These are phyloP conservation scores for Phasianus colchicus DNA, from an alignment of 2,113 vertebrate species.

Conservation along the genomic window DNA sequence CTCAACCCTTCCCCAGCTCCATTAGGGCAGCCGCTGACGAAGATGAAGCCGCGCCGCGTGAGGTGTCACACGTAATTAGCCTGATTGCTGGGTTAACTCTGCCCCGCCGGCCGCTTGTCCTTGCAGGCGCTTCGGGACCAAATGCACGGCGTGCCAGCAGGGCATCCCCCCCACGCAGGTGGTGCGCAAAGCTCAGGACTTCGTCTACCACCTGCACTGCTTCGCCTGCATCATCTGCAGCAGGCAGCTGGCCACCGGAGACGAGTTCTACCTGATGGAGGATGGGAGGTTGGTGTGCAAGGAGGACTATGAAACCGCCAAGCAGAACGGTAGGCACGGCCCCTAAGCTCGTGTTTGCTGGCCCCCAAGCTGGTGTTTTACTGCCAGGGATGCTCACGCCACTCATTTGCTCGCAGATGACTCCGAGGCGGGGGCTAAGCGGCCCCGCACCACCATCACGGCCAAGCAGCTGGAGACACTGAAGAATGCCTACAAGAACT, in stretches of 20 bases:
- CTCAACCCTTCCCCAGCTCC: conserved; percentile 78
- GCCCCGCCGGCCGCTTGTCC: conserved; percentile 14
- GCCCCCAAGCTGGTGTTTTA: background rate
- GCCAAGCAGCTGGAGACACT: conserved; percentile 98
- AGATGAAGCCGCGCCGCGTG: conserved; percentile 79
- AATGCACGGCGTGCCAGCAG: conserved; percentile 98
- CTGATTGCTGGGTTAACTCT: conserved; percentile 79
- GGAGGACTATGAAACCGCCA: conserved; percentile 97
- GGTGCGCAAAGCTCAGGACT: conserved; percentile 98
- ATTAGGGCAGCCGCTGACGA: conserved; percentile 79
- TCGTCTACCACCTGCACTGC: conserved; percentile 98
- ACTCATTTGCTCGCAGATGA: conserved; percentile 83
- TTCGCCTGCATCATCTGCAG: conserved; percentile 98
- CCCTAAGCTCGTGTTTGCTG: background rate
- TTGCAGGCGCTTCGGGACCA: conserved; percentile 95
- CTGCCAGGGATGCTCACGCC: background rate
- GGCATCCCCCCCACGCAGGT: conserved; percentile 98
- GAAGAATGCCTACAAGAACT: conserved; percentile 98
- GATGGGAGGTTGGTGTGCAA: conserved; percentile 97
- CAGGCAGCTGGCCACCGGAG: conserved; percentile 95
- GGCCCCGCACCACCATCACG: conserved; percentile 97
- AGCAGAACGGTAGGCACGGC: conserved; percentile 90
- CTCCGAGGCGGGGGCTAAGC: conserved; percentile 94
- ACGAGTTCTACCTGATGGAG: conserved; percentile 99
- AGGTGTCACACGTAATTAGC: conserved; percentile 80